phyloP scores from a whole-genome alignment of 2,888 invertebrate species.

The Megamerina dolium region DNA sequence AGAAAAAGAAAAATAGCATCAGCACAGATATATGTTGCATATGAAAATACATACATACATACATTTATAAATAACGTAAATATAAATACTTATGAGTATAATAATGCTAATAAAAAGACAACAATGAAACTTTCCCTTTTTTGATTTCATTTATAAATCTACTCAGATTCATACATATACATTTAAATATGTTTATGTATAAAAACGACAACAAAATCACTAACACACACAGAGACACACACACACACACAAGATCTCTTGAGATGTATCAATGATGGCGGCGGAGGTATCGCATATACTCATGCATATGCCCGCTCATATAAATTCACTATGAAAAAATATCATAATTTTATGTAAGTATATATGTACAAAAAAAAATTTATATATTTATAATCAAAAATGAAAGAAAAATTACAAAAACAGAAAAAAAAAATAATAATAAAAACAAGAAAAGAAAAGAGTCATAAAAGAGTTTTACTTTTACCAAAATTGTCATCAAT shows the following conservation, averaged over 20 bases:
- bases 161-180: too few species aligned
- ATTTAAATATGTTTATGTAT: too few species aligned
- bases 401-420: background rate
- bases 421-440: too few species aligned
- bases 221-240: background rate
- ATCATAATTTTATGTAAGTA: too few species aligned
- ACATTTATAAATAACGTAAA: background rate
- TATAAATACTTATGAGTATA: background rate
- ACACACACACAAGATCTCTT: background rate
- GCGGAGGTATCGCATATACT: background rate
- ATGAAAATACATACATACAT: background rate
- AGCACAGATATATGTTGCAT: background rate
- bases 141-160: conserved; percentile 17
- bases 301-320: too few species aligned
- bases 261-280: background rate
- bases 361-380: background rate
- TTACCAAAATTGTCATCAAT: conserved; percentile 1
- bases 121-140: conserved; percentile 21
- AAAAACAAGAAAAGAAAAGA: too few species aligned
- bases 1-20: background rate
- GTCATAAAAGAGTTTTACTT: background rate
- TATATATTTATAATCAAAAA: background rate
- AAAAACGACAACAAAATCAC: background rate
- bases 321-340: too few species aligned
- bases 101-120: too few species aligned